A percentile compares a stretch with the other conserved stretches of the same genome.
These are phyloP conservation scores for Caranx ignobilis DNA, from an alignment of 2,113 vertebrate genomes.

Conservation along the genomic window DNA sequence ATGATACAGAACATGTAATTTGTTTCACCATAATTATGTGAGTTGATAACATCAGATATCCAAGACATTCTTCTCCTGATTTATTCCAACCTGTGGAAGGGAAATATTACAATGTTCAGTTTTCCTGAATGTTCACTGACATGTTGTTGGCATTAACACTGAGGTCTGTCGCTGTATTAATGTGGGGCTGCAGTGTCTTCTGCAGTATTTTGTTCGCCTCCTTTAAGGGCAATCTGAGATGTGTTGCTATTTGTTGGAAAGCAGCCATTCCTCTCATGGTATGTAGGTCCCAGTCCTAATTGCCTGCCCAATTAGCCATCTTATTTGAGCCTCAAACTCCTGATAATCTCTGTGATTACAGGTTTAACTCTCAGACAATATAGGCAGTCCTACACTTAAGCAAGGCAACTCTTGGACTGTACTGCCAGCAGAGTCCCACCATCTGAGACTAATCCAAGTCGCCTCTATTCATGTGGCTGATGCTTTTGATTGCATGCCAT, in stretches of 20 bases:
- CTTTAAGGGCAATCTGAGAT: not conserved
- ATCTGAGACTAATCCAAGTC: not conserved
- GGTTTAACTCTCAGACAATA: slow-evolving; percentile 67
- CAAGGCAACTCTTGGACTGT: slow-evolving; percentile 19
- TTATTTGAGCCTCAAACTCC: slow-evolving; percentile 58
- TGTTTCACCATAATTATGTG: not conserved
- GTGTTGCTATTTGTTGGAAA: slow-evolving; percentile 16
- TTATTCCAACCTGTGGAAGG: not conserved
- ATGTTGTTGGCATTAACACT: not conserved
- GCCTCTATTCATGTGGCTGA: not conserved
- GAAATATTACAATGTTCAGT: not conserved
- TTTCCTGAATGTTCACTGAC: not conserved
- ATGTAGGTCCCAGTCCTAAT: slow-evolving; percentile 50
- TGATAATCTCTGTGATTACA: slow-evolving; percentile 75
- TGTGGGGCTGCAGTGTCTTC: not conserved
- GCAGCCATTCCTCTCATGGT: slow-evolving; percentile 10
- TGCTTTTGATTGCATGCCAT: not conserved
- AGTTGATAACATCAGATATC: not conserved
- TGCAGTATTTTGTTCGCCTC: not conserved
- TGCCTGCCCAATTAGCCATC: slow-evolving; percentile 47
- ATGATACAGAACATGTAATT: not conserved
- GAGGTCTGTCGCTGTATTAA: not conserved
- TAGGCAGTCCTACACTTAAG: slow-evolving; percentile 33
- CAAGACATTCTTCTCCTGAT: not conserved
- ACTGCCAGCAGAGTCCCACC: slow-evolving; percentile 5